Conservation (phyloP, 2,797 vertebrate genomes). For the Anas capensis region DNA sequence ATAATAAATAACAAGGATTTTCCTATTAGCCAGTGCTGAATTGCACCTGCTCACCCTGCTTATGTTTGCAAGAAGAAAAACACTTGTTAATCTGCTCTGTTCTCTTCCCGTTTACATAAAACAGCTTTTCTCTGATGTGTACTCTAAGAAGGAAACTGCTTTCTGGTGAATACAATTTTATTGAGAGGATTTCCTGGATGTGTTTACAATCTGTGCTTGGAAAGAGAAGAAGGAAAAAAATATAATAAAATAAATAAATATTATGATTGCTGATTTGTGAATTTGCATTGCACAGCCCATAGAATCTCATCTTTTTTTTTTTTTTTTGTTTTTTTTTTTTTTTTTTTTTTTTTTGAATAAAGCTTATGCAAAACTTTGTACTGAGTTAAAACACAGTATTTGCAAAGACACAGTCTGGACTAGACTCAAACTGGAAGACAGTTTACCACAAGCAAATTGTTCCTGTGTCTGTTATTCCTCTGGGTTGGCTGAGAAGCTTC, state of each 20-base stretch:
- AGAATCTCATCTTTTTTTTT: background rate
- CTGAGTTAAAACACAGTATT: background rate
- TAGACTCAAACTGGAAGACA: background rate
- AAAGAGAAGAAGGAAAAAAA: background rate
- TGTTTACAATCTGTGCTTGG: background rate
- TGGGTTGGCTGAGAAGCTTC: background rate
- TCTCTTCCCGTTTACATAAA: constrained; percentile 6
- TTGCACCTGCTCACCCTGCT: background rate
- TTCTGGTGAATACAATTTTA: background rate
- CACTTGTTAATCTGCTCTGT: background rate
- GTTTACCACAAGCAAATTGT: background rate
- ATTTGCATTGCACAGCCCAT: background rate
- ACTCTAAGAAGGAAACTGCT: background rate
- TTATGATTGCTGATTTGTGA: background rate
- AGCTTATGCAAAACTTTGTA: background rate
- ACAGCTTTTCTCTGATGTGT: background rate
- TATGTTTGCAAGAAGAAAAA: background rate
- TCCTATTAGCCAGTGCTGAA: background rate
- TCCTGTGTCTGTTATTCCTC: background rate
- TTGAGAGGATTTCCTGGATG: background rate
- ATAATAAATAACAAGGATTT: constrained; percentile 27
- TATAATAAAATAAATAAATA: no score
- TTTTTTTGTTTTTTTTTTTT: background rate
- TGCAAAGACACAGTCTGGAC: background rate
- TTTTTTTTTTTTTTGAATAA: background rate